These are phyloP conservation scores for Bombus picipes DNA, from an alignment of 1,140 invertebrate genomes.

Conservation along the genomic window DNA sequence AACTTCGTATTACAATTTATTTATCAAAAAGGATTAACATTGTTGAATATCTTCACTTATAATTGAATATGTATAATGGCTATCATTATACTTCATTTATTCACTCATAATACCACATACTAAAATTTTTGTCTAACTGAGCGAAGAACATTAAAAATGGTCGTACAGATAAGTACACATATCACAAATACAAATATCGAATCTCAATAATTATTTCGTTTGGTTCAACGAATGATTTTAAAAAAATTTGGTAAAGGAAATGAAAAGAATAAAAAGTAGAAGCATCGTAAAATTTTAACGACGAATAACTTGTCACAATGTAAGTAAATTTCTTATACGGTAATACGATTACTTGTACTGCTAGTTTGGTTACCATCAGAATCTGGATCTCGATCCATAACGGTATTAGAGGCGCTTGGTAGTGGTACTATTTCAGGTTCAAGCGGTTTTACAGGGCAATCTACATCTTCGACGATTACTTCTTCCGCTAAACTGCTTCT, in stretches of 20 bases:
- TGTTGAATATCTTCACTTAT: conserved; percentile 3
- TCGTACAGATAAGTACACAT: not conserved
- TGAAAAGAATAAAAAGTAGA: not conserved
- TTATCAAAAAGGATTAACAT: conserved; percentile 19
- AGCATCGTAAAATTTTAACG: conserved; percentile 20
- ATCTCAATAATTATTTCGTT: not conserved
- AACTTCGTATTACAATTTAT: conserved; percentile 1
- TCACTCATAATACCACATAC: not conserved
- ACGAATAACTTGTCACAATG: conserved; percentile 29
- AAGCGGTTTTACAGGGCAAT: conserved; percentile 73
- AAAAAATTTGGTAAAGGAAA: not conserved
- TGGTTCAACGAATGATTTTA: not conserved
- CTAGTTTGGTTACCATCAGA: conserved; percentile 80
- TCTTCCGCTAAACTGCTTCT: conserved; percentile 86
- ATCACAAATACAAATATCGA: not conserved
- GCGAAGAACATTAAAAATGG: not conserved
- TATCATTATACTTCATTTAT: not conserved
- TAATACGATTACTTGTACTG: conserved; percentile 76
- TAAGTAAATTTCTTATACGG: conserved; percentile 37
- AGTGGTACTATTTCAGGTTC: conserved; percentile 76
- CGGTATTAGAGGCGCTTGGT: conserved; percentile 48
- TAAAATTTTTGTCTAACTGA: not conserved
- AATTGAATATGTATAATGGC: not conserved
- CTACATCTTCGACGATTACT: conserved; percentile 79
- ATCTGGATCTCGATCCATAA: conserved; percentile 76